Evolutionary conservation across 2,113 vertebrate species (phyloP).

Genomic region (Glareola pratincola): DNA sequence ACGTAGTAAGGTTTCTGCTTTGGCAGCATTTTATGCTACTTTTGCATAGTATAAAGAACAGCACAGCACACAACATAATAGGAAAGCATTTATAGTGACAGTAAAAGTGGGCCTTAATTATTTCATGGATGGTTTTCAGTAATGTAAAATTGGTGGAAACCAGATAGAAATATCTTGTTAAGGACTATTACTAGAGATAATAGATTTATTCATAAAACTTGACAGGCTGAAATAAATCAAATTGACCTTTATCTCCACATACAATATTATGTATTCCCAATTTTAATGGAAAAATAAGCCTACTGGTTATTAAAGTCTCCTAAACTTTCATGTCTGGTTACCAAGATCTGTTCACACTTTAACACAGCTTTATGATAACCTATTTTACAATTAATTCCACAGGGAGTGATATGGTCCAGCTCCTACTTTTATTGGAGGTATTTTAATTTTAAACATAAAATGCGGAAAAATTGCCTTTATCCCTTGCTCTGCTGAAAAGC

Average conservation of each 20-base stretch:
- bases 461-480: neutral
- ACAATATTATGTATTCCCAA: neutral
- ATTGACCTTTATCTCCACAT: neutral
- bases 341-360: neutral
- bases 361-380: neutral
- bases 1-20: neutral
- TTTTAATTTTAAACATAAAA: neutral
- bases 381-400: neutral
- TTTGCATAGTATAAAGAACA: neutral
- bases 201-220: neutral
- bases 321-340: neutral
- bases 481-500: neutral
- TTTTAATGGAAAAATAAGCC: neutral
- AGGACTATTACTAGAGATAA: neutral
- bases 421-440: neutral
- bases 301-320: neutral
- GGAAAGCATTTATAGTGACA: neutral
- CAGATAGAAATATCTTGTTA: neutral
- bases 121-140: neutral
- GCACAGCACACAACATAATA: neutral
- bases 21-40: neutral
- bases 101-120: neutral
- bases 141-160: neutral
- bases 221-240: constrained; percentile 6
- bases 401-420: neutral